Percentiles rank a stretch among this genome's conserved stretches.
phyloP scores from a whole-genome alignment of 2,113 vertebrate species.

The Chroicocephalus ridibundus region DNA sequence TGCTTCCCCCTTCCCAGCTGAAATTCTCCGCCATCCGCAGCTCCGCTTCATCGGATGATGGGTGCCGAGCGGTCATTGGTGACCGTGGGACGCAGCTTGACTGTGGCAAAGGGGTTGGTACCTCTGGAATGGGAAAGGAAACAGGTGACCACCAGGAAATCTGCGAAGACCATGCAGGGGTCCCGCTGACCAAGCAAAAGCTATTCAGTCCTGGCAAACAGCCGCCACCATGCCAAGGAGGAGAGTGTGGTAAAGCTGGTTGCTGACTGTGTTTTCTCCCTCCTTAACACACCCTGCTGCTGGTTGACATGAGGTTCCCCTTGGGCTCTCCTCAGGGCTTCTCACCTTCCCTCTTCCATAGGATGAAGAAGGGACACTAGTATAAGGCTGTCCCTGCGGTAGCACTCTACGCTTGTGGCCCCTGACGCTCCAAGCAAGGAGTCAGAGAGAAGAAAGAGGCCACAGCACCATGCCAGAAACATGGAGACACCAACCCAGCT shows the following conservation, averaged over 20 bases:
- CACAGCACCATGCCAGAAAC: not conserved
- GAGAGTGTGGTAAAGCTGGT: not conserved
- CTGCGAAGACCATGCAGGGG: not conserved
- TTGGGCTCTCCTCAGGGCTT: not conserved
- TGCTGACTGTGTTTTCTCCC: not conserved
- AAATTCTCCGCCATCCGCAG: fast-evolving
- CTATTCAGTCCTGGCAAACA: not conserved
- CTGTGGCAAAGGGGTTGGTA: slow-evolving; percentile 86
- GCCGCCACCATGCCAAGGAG: not conserved
- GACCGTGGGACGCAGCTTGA: slow-evolving; percentile 83
- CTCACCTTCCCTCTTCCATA: not conserved
- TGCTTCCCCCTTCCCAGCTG: not conserved
- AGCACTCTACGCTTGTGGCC: not conserved
- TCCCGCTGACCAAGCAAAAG: not conserved
- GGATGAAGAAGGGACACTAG: not conserved
- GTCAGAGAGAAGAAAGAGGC: not conserved
- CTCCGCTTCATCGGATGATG: slow-evolving; percentile 2
- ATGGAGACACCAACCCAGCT: not conserved
- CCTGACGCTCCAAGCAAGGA: not conserved
- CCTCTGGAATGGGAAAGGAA: slow-evolving; percentile 73
- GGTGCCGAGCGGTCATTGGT: slow-evolving; percentile 84
- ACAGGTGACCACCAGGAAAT: not conserved
- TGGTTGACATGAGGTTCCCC: not conserved
- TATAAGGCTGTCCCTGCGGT: not conserved
- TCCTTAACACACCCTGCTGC: not conserved